Evolutionary conservation across 2,113 vertebrate genomes (phyloP).

Genomic region (Nycticorax nycticorax): DNA sequence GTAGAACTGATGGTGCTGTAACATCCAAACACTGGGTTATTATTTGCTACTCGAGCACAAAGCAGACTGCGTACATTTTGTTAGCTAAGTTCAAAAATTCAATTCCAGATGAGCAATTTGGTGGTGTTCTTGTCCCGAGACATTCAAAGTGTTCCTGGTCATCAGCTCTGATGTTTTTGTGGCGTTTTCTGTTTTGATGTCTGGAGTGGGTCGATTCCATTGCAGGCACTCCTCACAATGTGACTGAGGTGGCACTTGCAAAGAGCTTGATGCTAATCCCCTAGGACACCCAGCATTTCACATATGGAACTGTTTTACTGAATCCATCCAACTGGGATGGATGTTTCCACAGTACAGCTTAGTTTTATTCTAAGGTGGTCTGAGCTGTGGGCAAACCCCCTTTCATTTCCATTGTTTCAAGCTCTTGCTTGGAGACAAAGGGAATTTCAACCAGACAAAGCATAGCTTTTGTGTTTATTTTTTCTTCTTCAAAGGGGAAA

Average conservation of each 20-base stretch:
- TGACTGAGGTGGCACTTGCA: neutral
- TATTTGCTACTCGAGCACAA: neutral
- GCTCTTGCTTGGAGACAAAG: neutral
- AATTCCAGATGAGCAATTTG: neutral
- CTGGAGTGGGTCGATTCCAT: neutral
- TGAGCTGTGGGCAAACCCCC: neutral
- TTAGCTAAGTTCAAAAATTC: neutral
- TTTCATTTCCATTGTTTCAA: neutral
- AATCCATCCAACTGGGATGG: neutral
- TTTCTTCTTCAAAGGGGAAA: neutral
- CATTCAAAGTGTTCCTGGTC: neutral
- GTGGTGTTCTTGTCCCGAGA: neutral
- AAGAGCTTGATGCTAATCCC: neutral
- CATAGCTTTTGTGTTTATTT: neutral
- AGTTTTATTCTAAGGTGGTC: neutral
- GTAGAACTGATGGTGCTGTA: neutral
- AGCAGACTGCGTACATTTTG: fast-evolving
- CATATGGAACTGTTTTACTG: neutral
- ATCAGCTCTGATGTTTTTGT: neutral
- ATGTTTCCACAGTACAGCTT: neutral
- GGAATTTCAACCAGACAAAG: neutral
- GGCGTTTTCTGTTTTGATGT: neutral
- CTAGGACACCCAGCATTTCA: neutral
- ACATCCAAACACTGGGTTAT: fast-evolving
- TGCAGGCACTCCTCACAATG: neutral